Evolutionary conservation across 2,797 vertebrate species (phyloP).

Genomic region (Xenops minutus): DNA sequence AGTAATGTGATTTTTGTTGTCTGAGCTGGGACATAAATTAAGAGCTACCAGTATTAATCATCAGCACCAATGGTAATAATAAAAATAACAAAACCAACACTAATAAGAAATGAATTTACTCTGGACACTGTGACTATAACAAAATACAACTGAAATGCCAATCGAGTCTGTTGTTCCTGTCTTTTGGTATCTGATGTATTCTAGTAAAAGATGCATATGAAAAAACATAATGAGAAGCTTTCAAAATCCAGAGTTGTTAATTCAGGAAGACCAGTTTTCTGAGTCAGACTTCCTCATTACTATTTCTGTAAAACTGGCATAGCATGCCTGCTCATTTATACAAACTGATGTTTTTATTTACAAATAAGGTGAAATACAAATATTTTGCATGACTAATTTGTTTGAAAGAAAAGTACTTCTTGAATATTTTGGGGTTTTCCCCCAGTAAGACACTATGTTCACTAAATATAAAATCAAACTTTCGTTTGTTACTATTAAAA

Average conservation of each 20-base stretch:
- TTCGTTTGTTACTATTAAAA: slow-evolving; percentile 2
- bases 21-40: neutral
- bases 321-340: neutral
- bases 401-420: neutral
- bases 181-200: neutral
- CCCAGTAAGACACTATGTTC: neutral
- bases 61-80: neutral
- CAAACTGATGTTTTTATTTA: neutral
- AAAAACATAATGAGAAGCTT: neutral
- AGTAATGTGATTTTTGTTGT: neutral
- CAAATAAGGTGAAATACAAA: neutral
- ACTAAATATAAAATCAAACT: neutral
- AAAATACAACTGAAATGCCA: neutral
- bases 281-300: neutral
- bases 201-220: neutral
- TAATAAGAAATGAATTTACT: neutral
- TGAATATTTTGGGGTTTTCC: neutral
- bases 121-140: neutral
- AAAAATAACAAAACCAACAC: neutral
- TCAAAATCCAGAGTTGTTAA: neutral
- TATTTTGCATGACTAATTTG: neutral
- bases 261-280: neutral
- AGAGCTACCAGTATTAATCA: neutral
- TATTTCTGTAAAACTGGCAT: neutral
- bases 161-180: neutral